Evolutionary conservation across 2,113 vertebrate genomes (phyloP).

Genomic region (Corythaeola cristata): DNA sequence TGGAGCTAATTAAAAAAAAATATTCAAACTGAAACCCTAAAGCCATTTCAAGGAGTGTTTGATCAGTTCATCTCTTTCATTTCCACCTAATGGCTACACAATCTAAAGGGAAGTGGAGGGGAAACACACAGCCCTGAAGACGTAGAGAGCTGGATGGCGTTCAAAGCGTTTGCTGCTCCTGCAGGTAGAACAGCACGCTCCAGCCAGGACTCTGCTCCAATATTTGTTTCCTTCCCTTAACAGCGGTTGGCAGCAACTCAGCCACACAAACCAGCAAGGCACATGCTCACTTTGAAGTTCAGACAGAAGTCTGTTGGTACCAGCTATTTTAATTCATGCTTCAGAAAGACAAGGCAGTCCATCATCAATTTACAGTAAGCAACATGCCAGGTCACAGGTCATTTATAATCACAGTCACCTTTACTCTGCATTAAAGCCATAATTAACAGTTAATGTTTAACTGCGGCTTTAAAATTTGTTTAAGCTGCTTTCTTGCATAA

Average conservation of each 20-base stretch:
- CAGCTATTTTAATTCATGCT: not conserved
- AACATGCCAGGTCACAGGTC: not conserved
- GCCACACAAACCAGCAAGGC: not conserved
- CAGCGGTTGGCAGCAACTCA: not conserved
- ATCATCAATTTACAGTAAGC: not conserved
- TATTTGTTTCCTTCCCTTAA: not conserved
- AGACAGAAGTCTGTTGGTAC: not conserved
- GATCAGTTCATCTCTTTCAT: slow-evolving; percentile 42
- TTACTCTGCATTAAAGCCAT: not conserved
- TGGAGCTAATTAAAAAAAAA: slow-evolving; percentile 24
- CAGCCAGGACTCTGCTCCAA: not conserved
- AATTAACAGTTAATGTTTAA: slow-evolving; percentile 17
- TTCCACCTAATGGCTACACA: slow-evolving; percentile 27
- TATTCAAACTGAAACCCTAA: slow-evolving; percentile 27
- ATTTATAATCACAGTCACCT: not conserved
- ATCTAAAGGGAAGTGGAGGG: not conserved
- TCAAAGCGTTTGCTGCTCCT: not conserved
- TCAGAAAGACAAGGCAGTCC: not conserved
- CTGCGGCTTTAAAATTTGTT: not conserved
- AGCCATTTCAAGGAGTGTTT: slow-evolving; percentile 28
- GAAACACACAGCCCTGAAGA: not conserved
- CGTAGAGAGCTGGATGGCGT: not conserved
- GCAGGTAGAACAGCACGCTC: not conserved
- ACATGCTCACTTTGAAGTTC: not conserved
- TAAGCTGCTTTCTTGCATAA: not conserved